A percentile compares a stretch with the other conserved stretches of the same genome.
Conservation (phyloP, 2,113 vertebrate genomes). For the Cheilinus undulatus region DNA sequence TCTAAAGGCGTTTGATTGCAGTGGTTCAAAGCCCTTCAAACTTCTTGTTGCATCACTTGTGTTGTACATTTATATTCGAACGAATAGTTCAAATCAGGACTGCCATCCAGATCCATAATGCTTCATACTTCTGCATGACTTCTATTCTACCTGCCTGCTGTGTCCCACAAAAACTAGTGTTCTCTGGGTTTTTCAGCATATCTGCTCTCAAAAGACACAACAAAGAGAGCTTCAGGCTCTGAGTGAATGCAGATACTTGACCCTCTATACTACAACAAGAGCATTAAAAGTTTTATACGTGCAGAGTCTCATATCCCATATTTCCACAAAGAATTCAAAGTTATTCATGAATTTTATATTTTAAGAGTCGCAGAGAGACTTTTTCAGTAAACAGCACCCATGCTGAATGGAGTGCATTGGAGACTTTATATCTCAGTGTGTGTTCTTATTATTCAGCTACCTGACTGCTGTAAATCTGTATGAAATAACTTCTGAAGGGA, state of each 20-base stretch:
- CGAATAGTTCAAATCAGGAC: neutral
- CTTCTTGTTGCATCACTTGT: neutral
- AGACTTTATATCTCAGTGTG: constrained; percentile 28
- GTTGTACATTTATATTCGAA: neutral
- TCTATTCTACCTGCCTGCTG: neutral
- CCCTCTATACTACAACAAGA: neutral
- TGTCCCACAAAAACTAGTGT: neutral
- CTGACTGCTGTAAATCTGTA: constrained; percentile 17
- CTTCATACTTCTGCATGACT: neutral
- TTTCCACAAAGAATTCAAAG: constrained; percentile 50
- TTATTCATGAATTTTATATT: constrained; percentile 57
- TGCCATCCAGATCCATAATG: neutral
- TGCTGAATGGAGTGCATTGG: neutral
- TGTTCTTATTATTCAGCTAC: constrained; percentile 20
- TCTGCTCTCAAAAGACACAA: neutral
- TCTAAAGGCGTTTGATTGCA: neutral
- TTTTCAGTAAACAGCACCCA: constrained; percentile 12
- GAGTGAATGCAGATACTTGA: neutral
- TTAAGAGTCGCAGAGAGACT: neutral
- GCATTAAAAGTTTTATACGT: neutral
- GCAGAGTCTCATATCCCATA: constrained; percentile 17
- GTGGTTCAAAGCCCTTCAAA: neutral
- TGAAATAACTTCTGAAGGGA: neutral
- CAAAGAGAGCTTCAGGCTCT: neutral
- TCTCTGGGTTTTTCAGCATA: neutral